phyloP scores from a whole-genome alignment of 2,888 invertebrate genomes.

The Orthosia gothica region DNA sequence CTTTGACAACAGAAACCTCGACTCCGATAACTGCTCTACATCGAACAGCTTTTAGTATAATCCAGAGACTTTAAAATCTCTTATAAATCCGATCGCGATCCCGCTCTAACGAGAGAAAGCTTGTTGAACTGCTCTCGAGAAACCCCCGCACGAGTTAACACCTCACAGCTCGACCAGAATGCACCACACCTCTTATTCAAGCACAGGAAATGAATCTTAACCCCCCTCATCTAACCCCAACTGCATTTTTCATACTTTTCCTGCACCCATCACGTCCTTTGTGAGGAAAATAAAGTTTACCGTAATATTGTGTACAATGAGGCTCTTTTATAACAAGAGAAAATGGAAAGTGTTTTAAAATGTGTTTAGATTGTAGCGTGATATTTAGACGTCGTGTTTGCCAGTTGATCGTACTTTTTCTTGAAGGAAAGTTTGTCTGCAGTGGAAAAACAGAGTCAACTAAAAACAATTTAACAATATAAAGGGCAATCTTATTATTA shows the following conservation, averaged over 20 bases:
- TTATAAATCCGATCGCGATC: conserved; percentile 58
- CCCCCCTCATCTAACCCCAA: conserved; percentile 49
- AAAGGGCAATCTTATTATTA: neutral
- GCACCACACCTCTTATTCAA: conserved; percentile 65
- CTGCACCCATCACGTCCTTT: conserved; percentile 60
- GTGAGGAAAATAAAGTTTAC: conserved; percentile 53
- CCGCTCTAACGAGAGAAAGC: conserved; percentile 61
- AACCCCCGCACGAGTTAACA: conserved; percentile 59
- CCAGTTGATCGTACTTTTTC: neutral
- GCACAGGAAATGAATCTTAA: conserved; percentile 68
- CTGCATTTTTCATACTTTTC: conserved; percentile 70
- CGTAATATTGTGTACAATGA: conserved; percentile 41
- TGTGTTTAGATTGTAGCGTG: conserved; percentile 29
- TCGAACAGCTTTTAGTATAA: conserved; percentile 40
- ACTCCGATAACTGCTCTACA: conserved; percentile 17
- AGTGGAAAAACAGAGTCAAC: neutral
- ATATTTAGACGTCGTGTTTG: conserved; percentile 11
- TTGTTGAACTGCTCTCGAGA: conserved; percentile 63
- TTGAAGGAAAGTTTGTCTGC: neutral
- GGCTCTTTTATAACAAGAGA: conserved; percentile 1
- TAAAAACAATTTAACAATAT: too few species aligned
- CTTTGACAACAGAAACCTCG: neutral
- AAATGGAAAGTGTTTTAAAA: conserved; percentile 30
- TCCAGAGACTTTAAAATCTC: conserved; percentile 40
- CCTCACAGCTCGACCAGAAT: conserved; percentile 61